Evolutionary conservation across 1,140 invertebrate genomes (phyloP).

Genomic region (Chelonus insularis): DNA sequence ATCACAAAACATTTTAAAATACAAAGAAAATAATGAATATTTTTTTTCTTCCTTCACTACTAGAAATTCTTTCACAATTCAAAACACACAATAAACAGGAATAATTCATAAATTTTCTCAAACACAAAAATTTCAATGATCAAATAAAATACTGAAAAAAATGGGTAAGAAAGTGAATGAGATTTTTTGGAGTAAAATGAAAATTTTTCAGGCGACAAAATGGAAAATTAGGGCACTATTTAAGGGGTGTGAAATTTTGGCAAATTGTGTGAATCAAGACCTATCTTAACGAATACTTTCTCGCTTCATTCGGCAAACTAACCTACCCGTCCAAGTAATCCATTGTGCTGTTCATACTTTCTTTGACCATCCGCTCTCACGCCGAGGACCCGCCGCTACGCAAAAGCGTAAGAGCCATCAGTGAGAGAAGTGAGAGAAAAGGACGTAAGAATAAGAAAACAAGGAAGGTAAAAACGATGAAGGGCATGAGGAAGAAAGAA

Average conservation of each 20-base stretch:
- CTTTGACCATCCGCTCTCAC: conserved; percentile 51
- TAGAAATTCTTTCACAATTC: too few species aligned
- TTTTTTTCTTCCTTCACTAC: too few species aligned
- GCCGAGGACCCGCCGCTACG: conserved; percentile 41
- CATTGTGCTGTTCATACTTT: conserved; percentile 52
- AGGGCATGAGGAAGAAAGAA: conserved; percentile 26
- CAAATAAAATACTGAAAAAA: too few species aligned
- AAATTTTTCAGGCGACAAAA: too few species aligned
- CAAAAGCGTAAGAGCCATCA: background rate
- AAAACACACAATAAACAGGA: too few species aligned
- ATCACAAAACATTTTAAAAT: too few species aligned
- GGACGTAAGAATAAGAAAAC: conserved; percentile 23
- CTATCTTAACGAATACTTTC: background rate
- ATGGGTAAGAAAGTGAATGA: too few species aligned
- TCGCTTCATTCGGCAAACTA: conserved; percentile 51
- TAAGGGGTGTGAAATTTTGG: background rate
- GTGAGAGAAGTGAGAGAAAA: conserved; percentile 25
- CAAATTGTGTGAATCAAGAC: background rate
- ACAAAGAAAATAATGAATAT: too few species aligned
- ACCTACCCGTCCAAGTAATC: conserved; percentile 57
- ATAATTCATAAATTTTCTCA: too few species aligned
- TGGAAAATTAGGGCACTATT: background rate
- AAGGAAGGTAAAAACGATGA: conserved; percentile 15
- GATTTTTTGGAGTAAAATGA: too few species aligned
- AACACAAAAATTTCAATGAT: too few species aligned